Base-by-base conservation (phyloP, 2,888 invertebrate species). In the Torymus texanus region DNA sequence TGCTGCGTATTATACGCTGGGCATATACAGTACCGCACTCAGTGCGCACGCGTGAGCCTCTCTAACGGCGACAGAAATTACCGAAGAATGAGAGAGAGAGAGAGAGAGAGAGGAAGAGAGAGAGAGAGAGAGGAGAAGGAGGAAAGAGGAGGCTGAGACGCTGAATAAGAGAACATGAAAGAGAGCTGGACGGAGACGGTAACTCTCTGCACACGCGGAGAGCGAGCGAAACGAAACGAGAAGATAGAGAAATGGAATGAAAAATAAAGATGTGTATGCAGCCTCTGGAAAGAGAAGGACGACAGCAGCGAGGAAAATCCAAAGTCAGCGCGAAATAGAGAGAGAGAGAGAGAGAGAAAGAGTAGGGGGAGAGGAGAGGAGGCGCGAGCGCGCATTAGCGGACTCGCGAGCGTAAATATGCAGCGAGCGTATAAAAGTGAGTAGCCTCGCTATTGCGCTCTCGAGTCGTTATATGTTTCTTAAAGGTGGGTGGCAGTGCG, bases 381-480 rank as follows among this genome's bases (percentile, higher is more conserved):
- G n/a, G 63, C 13, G 63, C 18, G 71, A 41, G 58, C 50, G 16
- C 53, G 53, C 67, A 70, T 62, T 51, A 70, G 62, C 13, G 59
- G 24, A 21, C 24, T 8, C 66, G 59, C 8, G 59, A 73, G 63
- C 58, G 58, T 74, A 74, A 74, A 68, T 75, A 73, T 62, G 56
- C 59, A 41, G 50, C 24, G 12, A 41, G 56, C 18, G 71, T n/a
- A 3, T 4, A 63, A 68, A 62, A 68, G n/a, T 53, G 14, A 53
- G 75, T 29, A 65, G 55, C 58, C 63, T 61, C 16, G 68, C 58
- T 41, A 41, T 41, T 41, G 66, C 51, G 21, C 16, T 58, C 81
- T 83, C 76, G 77, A 83, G 83, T 83, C 81, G 83, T 84, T 83
- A 84, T 83, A 84, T 83, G 83, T 84, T 62, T 85, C 83, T 84